phyloP scores from a whole-genome alignment of 2,113 vertebrate species.

The Pseudonaja textilis region DNA sequence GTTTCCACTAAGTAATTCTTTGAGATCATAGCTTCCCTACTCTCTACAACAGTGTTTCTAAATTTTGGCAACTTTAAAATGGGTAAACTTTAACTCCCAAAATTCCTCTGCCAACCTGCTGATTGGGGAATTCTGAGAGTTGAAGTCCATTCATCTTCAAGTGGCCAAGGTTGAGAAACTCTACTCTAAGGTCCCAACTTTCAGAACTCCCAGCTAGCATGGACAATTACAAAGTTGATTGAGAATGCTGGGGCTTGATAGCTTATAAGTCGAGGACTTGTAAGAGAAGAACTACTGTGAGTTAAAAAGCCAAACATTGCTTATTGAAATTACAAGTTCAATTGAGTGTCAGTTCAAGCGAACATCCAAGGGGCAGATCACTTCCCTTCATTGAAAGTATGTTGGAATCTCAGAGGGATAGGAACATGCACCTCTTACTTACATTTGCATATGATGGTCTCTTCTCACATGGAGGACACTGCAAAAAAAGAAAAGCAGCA shows the following conservation, averaged over 20 bases:
- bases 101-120: neutral
- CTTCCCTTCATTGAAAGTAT: neutral
- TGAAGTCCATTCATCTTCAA: neutral
- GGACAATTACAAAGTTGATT: neutral
- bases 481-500: slow-evolving; percentile 42
- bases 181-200: neutral
- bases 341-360: neutral
- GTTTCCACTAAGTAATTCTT: neutral
- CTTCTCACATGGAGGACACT: slow-evolving; percentile 67
- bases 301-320: neutral
- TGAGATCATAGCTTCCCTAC: neutral
- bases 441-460: slow-evolving; percentile 46
- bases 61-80: neutral
- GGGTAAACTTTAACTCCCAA: neutral
- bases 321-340: neutral
- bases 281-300: neutral
- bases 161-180: neutral
- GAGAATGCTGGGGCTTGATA: neutral
- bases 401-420: neutral
- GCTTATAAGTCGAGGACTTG: neutral
- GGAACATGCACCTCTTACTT: slow-evolving; percentile 36
- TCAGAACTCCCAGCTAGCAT: neutral
- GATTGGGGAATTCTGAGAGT: neutral
- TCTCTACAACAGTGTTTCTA: neutral
- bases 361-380: neutral